A percentile compares a stretch with the other conserved stretches of the same genome.
Conservation (phyloP, 1,140 invertebrate species). For the Nilaparvata lugens region DNA sequence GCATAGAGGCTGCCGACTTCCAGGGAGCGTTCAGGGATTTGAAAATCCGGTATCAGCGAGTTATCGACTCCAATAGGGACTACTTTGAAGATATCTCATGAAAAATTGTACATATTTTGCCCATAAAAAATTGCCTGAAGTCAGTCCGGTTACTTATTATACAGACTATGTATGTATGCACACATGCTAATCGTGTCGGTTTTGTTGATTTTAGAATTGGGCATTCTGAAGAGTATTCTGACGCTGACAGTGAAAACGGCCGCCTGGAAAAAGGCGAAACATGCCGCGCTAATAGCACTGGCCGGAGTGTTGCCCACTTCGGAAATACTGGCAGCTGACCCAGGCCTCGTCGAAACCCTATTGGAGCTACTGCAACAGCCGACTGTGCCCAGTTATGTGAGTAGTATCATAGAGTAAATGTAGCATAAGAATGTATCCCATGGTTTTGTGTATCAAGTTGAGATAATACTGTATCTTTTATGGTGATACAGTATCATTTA, state of each 20-base stretch:
- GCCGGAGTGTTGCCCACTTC: slow-evolving; percentile 4
- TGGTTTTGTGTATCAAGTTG: too few relatives aligned
- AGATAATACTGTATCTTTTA: too few relatives aligned
- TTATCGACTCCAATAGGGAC: too few relatives aligned
- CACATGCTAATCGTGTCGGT: not conserved
- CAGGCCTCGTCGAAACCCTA: slow-evolving; percentile 11
- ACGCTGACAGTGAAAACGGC: slow-evolving; percentile 1
- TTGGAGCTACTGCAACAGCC: slow-evolving; percentile 1
- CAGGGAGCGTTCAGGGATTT: too few relatives aligned
- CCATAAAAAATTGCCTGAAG: too few relatives aligned
- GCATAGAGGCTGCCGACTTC: too few relatives aligned
- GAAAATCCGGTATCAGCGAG: too few relatives aligned
- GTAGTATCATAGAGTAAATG: too few relatives aligned
- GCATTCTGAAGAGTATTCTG: slow-evolving; percentile 6
- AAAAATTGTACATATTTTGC: too few relatives aligned
- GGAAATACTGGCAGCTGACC: slow-evolving; percentile 3
- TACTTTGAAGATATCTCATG: slow-evolving; percentile 1
- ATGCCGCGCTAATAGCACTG: slow-evolving; percentile 13
- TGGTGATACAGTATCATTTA: too few relatives aligned
- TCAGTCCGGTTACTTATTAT: too few relatives aligned
- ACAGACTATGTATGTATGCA: not conserved
- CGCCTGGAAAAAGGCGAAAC: slow-evolving; percentile 10
- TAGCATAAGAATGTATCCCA: too few relatives aligned
- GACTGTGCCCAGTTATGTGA: slow-evolving; percentile 8
- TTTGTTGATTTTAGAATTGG: slow-evolving; percentile 12